Percentiles rank a stretch among this genome's conserved stretches.
These are phyloP conservation scores for Globodera rostochiensis DNA, from an alignment of 1,140 invertebrate genomes.

Conservation along the genomic window DNA sequence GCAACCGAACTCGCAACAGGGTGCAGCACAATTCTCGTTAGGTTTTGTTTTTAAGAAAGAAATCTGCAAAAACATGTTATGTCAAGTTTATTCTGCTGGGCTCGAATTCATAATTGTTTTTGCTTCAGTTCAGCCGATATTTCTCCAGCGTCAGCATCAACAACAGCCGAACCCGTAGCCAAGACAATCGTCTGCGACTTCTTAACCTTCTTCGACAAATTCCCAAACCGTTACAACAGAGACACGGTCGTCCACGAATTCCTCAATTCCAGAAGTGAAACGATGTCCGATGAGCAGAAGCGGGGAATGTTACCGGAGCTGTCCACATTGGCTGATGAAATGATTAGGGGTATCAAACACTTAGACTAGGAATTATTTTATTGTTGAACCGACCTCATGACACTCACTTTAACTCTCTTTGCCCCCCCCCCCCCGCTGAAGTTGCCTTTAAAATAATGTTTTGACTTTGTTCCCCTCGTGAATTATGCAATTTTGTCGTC, in stretches of 20 bases:
- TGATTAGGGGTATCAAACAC: background rate
- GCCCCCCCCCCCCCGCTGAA: background rate
- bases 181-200: background rate
- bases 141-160: background rate
- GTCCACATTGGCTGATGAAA: background rate
- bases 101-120: background rate
- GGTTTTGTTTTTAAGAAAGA: background rate
- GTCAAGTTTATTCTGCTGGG: background rate
- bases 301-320: background rate
- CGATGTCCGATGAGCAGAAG: background rate
- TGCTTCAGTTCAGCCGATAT: background rate
- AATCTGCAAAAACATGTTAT: background rate
- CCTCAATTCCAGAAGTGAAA: background rate
- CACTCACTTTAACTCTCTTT: background rate
- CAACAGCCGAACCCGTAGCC: background rate
- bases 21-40: background rate
- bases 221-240: background rate
- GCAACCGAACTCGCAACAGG: background rate
- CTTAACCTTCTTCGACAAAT: background rate
- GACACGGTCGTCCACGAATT: background rate
- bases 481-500: background rate
- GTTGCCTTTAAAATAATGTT: background rate
- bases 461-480: background rate
- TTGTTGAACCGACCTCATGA: background rate
- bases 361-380: background rate